A percentile compares a stretch with the other conserved stretches of the same genome.
These are phyloP conservation scores for Tryphoninae sp. DNA, from an alignment of 2,888 invertebrate species.

Conservation along the genomic window DNA sequence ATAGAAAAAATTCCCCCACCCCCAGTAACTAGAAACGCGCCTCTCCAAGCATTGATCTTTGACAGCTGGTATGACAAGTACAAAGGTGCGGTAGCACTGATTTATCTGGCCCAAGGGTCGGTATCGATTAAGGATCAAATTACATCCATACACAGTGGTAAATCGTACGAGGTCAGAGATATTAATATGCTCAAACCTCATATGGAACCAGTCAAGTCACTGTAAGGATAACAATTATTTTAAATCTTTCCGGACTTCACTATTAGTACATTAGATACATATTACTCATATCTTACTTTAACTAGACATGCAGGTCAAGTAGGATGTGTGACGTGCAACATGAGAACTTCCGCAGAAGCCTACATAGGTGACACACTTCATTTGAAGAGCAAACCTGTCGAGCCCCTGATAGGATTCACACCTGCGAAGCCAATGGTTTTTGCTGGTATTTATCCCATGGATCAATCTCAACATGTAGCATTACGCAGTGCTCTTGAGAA, in stretches of 20 bases:
- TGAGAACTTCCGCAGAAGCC: constrained; percentile 88
- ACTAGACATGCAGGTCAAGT: constrained; percentile 93
- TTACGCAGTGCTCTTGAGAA: constrained; percentile 93
- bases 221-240: constrained; percentile 82
- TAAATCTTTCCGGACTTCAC: not conserved
- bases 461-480: constrained; percentile 91
- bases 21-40: constrained; percentile 83
- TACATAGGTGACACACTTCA: constrained; percentile 90
- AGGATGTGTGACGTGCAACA: constrained; percentile 92
- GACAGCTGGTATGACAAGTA: constrained; percentile 97
- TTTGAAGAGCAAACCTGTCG: constrained; percentile 82
- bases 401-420: constrained; percentile 86
- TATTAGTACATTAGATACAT: not conserved
- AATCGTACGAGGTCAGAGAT: constrained; percentile 89
- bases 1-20: constrained; percentile 91
- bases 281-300: not conserved
- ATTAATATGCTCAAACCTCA: constrained; percentile 91
- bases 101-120: constrained; percentile 90
- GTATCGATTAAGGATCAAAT: constrained; percentile 90
- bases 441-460: constrained; percentile 95
- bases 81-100: constrained; percentile 90
- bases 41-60: constrained; percentile 92
- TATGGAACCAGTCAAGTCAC: constrained; percentile 85
- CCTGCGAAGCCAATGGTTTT: constrained; percentile 91
- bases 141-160: constrained; percentile 87